These are phyloP conservation scores for Bettongia penicillata DNA, from an alignment of 2,113 vertebrate species.

Conservation along the genomic window DNA sequence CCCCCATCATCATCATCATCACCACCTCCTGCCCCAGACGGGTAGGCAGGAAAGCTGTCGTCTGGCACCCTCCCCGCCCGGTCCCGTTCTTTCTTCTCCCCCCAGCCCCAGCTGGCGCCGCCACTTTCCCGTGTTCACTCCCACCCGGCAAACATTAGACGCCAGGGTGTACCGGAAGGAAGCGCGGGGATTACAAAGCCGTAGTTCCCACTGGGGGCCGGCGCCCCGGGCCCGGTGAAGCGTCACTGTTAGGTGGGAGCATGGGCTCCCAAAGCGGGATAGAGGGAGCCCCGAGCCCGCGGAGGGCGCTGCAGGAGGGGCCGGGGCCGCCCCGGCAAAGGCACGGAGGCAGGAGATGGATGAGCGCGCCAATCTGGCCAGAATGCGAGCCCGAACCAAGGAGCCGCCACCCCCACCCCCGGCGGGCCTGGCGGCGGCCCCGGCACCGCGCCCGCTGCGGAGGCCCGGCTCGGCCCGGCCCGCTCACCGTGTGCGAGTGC, in stretches of 20 bases:
- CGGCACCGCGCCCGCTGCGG: neutral
- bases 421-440: constrained; percentile 36
- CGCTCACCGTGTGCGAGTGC: constrained; percentile 94
- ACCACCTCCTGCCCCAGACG: too few relatives aligned
- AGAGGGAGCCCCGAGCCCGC: neutral
- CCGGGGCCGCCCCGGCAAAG: neutral
- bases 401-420: neutral
- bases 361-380: too few relatives aligned
- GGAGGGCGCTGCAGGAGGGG: neutral
- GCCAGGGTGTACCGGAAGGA: neutral
- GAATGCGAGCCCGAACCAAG: neutral
- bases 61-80: too few relatives aligned
- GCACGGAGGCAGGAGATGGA: too few relatives aligned
- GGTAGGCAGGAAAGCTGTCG: too few relatives aligned
- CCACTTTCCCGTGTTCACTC: neutral
- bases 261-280: neutral
- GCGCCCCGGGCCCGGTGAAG: neutral
- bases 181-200: neutral
- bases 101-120: neutral
- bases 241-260: neutral
- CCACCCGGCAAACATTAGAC: neutral
- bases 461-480: neutral
- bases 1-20: neutral
- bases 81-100: too few relatives aligned
- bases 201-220: neutral